Percentiles rank a stretch among this genome's conserved stretches.
These are phyloP conservation scores for Leptopilina boulardi DNA, from an alignment of 1,140 invertebrate genomes.

Conservation along the genomic window DNA sequence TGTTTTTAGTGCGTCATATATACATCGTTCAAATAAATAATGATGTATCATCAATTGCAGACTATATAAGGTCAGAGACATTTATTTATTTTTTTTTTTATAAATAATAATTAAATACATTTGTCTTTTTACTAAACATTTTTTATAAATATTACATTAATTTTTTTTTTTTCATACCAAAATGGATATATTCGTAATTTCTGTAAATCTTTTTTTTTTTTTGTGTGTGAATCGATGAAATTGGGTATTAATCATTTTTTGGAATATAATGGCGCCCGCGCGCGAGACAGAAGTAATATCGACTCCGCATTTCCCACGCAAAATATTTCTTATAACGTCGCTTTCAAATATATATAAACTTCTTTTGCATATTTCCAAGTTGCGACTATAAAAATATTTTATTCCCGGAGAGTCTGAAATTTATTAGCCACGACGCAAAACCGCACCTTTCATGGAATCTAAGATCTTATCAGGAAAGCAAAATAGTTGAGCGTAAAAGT, in stretches of 20 bases:
- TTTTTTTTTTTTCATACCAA: no score
- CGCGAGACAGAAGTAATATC: not conserved
- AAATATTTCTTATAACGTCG: not conserved
- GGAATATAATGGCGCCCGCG: not conserved
- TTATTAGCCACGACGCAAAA: slow-evolving; percentile 23
- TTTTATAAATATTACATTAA: no score
- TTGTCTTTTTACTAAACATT: no score
- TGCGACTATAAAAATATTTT: slow-evolving; percentile 29
- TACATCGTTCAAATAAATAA: no score
- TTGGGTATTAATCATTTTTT: not conserved
- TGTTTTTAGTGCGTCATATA: no score
- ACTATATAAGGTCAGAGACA: no score
- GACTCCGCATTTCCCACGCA: slow-evolving; percentile 22
- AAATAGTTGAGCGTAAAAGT: slow-evolving; percentile 32
- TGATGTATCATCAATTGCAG: no score
- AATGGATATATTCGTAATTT: no score
- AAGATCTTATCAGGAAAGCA: slow-evolving; percentile 33
- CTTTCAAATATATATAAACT: not conserved
- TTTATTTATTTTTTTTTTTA: no score
- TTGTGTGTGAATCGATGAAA: not conserved
- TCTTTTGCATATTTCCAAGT: slow-evolving; percentile 25
- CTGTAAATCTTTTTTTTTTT: not conserved
- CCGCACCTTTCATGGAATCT: slow-evolving; percentile 26
- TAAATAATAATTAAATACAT: no score
- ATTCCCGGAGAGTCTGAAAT: slow-evolving; percentile 25